Conservation (phyloP, 2,113 vertebrate genomes). For the Sylvia atricapilla region DNA sequence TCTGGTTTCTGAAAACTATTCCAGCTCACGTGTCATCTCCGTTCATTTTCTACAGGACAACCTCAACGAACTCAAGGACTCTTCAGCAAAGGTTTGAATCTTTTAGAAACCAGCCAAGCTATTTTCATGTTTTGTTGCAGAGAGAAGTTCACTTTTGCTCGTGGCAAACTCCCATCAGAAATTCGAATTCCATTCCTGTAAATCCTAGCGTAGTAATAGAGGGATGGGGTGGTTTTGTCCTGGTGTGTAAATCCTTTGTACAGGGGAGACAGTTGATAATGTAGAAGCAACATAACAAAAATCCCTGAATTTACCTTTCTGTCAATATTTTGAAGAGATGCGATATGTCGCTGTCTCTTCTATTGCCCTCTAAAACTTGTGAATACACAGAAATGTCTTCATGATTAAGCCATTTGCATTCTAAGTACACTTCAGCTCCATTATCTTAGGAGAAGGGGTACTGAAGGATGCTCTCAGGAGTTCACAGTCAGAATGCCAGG, state of each 20-base stretch:
- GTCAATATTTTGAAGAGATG: not conserved
- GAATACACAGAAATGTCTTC: not conserved
- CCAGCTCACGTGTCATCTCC: conserved; percentile 99
- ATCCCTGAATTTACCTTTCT: not conserved
- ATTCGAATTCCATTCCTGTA: not conserved
- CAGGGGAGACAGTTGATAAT: not conserved
- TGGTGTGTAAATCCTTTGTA: not conserved
- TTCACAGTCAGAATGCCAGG: not conserved
- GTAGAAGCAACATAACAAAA: not conserved
- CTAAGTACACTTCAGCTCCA: not conserved
- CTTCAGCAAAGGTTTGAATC: conserved; percentile 93
- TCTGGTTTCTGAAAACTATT: conserved; percentile 86
- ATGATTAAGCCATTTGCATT: not conserved
- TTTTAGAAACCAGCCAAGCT: conserved; percentile 61
- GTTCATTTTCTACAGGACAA: conserved; percentile 99
- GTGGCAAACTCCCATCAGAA: not conserved
- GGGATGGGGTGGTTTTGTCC: not conserved
- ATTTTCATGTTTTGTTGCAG: not conserved
- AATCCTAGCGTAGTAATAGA: not conserved
- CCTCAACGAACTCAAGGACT: conserved; percentile 98
- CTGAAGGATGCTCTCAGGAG: not conserved
- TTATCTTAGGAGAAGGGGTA: not conserved
- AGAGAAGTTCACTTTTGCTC: not conserved
- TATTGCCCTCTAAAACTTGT: not conserved
- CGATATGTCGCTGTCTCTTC: not conserved